A percentile compares a stretch with the other conserved stretches of the same genome.
Conservation (phyloP, 2,888 invertebrate species). For the Brachypalpus laphriformis region DNA sequence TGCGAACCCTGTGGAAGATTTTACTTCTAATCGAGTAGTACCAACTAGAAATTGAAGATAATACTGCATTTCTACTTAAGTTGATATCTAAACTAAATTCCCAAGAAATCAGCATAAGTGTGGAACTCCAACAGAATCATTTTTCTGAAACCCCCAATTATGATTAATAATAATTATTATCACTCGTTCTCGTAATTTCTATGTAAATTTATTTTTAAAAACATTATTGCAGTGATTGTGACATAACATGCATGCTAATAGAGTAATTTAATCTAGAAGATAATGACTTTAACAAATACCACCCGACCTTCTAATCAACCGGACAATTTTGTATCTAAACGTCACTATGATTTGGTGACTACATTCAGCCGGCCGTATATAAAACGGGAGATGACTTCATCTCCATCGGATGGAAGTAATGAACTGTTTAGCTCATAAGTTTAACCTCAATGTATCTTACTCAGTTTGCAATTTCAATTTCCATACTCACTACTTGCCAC, state of each 20-base stretch:
- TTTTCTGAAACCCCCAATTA: too few species aligned
- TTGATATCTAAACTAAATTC: too few species aligned
- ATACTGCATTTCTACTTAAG: too few species aligned
- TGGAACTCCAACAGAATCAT: too few species aligned
- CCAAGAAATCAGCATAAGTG: too few species aligned
- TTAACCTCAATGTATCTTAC: conserved; percentile 26
- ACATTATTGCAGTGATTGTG: background rate
- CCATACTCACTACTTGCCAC: conserved; percentile 17
- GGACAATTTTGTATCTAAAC: background rate
- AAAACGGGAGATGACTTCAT: conserved; percentile 61
- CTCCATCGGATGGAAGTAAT: conserved; percentile 32
- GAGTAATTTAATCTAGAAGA: conserved; percentile 13
- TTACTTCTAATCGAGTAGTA: too few species aligned
- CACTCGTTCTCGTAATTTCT: background rate
- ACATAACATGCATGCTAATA: background rate
- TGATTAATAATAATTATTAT: background rate
- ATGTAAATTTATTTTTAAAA: background rate
- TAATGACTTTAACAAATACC: background rate
- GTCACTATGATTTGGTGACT: conserved; percentile 28
- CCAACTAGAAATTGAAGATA: too few species aligned
- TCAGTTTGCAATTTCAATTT: conserved; percentile 32
- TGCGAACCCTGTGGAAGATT: too few species aligned
- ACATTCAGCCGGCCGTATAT: conserved; percentile 23
- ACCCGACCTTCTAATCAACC: conserved; percentile 11
- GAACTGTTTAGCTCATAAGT: conserved; percentile 41